phyloP scores from a whole-genome alignment of 2,113 vertebrate genomes.

The Heliornis fulica region DNA sequence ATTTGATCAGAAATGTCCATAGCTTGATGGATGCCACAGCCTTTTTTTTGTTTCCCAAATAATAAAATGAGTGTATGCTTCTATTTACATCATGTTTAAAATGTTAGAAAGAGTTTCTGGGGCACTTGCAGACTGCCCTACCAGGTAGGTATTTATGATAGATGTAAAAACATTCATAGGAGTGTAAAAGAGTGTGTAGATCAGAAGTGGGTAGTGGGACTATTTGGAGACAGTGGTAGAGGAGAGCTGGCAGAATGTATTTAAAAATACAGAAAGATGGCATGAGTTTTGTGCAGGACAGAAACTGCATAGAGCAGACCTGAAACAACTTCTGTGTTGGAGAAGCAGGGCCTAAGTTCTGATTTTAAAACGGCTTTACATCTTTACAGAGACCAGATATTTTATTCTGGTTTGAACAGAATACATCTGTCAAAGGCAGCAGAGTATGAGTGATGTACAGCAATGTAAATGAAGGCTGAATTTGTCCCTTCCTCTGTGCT shows the following conservation, averaged over 20 bases:
- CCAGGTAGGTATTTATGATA: not conserved
- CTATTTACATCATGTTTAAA: not conserved
- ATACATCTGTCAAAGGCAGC: not conserved
- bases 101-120: not conserved
- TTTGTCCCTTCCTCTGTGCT: conserved; percentile 30
- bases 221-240: not conserved
- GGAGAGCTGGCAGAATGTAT: not conserved
- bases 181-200: too few species aligned
- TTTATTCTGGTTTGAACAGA: not conserved
- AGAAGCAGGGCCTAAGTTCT: not conserved
- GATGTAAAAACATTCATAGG: not conserved
- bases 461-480: not conserved
- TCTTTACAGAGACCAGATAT: not conserved
- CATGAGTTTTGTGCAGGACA: not conserved
- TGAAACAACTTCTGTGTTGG: not conserved
- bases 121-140: not conserved
- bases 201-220: not conserved
- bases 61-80: fast-evolving
- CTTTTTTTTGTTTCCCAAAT: not conserved
- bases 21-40: not conserved
- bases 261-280: not conserved
- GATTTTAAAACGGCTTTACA: not conserved
- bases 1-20: not conserved
- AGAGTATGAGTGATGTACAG: not conserved
- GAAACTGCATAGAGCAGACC: not conserved